These are phyloP conservation scores for Steromphala cineraria DNA, from an alignment of 2,888 invertebrate species.

Conservation along the genomic window DNA sequence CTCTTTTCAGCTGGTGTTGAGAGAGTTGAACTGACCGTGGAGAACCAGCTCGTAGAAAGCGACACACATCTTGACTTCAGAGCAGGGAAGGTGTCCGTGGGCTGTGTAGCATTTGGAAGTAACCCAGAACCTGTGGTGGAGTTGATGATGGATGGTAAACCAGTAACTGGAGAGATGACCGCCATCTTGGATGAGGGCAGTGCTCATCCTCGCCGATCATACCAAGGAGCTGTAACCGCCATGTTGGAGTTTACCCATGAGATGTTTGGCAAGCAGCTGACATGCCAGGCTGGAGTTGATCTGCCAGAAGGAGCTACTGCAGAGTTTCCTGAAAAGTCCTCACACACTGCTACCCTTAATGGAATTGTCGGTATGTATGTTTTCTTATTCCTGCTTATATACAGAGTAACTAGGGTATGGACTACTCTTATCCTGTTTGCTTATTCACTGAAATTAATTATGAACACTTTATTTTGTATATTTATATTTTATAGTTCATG, in stretches of 20 bases:
- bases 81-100: background rate
- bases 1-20: background rate
- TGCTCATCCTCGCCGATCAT: background rate
- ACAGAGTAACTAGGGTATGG: too few relatives aligned
- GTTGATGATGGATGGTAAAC: background rate
- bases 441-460: too few relatives aligned
- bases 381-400: too few relatives aligned
- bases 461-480: too few relatives aligned
- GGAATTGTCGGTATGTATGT: background rate
- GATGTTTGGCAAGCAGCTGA: background rate
- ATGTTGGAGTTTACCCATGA: background rate
- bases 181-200: background rate
- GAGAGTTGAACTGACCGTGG: background rate
- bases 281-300: background rate
- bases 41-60: background rate
- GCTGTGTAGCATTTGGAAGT: background rate
- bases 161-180: background rate
- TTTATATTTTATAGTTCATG: too few relatives aligned
- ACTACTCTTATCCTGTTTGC: too few relatives aligned
- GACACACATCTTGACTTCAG: background rate
- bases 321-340: background rate
- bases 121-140: background rate
- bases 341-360: background rate
- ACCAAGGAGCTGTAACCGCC: background rate
- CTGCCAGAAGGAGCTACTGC: background rate